phyloP scores from a whole-genome alignment of 2,113 vertebrate species.

The Hylia prasina region DNA sequence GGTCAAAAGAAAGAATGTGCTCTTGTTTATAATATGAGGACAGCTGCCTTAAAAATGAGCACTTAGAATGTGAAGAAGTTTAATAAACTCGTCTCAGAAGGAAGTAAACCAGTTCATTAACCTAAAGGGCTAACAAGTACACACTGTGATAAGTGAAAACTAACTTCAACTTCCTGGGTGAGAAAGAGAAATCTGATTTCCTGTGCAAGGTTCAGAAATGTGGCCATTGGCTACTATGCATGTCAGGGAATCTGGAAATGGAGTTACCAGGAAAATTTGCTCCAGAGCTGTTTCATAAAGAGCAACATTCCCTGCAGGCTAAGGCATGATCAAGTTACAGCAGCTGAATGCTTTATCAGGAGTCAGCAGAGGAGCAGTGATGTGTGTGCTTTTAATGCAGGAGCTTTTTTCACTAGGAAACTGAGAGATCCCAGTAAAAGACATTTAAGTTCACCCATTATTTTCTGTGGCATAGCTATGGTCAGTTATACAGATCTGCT shows the following conservation, averaged over 20 bases:
- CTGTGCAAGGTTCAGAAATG: not conserved
- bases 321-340: not conserved
- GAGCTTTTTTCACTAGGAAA: not conserved
- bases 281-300: not conserved
- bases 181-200: not conserved
- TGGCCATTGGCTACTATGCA: not conserved
- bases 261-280: not conserved
- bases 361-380: not conserved
- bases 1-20: conserved; percentile 36
- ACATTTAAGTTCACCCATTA: not conserved
- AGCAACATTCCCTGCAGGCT: not conserved
- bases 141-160: not conserved
- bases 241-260: not conserved
- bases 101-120: conserved; percentile 9
- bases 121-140: not conserved
- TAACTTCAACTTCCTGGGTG: not conserved
- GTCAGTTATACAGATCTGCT: not conserved
- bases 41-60: conserved; percentile 18
- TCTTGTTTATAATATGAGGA: conserved; percentile 33
- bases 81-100: conserved; percentile 3
- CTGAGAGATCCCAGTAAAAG: not conserved
- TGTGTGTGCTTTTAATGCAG: not conserved
- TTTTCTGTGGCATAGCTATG: not conserved
- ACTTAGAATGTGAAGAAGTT: conserved; percentile 19
- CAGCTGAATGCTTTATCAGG: not conserved